Evolutionary conservation across 2,888 invertebrate genomes (phyloP), one percentile per base, ranked within the genome.

Genomic region (Meganola albula): DNA sequence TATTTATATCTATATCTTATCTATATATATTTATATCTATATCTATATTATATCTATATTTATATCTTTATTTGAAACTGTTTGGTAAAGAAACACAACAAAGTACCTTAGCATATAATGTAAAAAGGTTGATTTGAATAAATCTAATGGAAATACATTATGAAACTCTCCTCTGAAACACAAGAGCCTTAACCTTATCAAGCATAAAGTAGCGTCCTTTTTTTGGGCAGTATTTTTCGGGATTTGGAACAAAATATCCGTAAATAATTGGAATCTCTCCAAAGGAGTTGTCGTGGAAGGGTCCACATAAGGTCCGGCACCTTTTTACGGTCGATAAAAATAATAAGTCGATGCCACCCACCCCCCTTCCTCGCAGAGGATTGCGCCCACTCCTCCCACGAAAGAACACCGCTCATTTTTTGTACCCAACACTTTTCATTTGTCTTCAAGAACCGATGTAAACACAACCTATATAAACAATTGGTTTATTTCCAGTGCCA

Each of bases 401-500:
- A 58, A 64, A 70, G 75, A 74, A 78, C 84, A 79, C 76, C 75
- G 83, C 84, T 87, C 85, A 87, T 88, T 87, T 88, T 87, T 88
- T 60, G 57, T 58, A 52, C 50, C 52, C 58, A 51, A 63, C 49
- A 53, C 44, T 58, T 63, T 60, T 58, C 45, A 64, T 68, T 60
- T 58, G 51, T 58, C 40, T 44, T 36, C 36, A 40, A 53, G 51
- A 51, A 54, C 35, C 40, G 30, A 48, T 40, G 35, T 34, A 34
- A 39, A 24, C 27, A 36, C 27, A 31, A 28, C 18, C 20, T 22
- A 37, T 33, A 38, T 31, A 30, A 37, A 37, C 29, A 41, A 31
- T 25, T 37, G 25, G 38, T 33, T 44, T 53, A 42, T 40, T 37
- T 31, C 34, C 30, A 33, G 35, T 44, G 25, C 41, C 38, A 45